phyloP scores from a whole-genome alignment of 2,888 invertebrate species.

The Pollenia griseotomentosa region DNA sequence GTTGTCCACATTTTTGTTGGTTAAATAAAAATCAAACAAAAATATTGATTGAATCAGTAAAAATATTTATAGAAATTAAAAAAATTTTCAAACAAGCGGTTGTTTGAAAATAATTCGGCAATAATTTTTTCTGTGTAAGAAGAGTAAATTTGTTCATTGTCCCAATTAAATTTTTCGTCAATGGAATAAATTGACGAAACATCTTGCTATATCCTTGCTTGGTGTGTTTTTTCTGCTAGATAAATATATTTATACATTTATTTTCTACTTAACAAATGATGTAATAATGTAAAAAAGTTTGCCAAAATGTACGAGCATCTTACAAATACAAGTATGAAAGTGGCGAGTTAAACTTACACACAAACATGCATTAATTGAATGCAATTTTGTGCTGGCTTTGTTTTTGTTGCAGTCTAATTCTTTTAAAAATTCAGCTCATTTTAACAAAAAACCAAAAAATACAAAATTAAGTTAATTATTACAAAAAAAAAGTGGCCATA shows the following conservation, averaged over 20 bases:
- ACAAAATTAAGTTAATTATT: neutral
- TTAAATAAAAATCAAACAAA: too few species aligned
- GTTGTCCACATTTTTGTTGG: too few species aligned
- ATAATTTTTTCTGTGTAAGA: too few species aligned
- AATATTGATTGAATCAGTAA: too few species aligned
- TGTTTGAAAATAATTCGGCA: too few species aligned
- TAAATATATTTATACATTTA: constrained; percentile 11
- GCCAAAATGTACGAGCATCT: constrained; percentile 33
- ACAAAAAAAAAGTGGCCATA: constrained; percentile 54
- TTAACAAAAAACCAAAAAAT: constrained; percentile 23
- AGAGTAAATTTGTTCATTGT: too few species aligned
- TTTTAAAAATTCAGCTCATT: constrained; percentile 58
- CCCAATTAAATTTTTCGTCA: too few species aligned
- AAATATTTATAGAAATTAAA: too few species aligned
- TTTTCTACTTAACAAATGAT: constrained; percentile 52
- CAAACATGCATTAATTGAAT: constrained; percentile 40
- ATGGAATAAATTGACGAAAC: too few species aligned
- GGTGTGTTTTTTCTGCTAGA: neutral
- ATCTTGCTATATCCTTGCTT: too few species aligned
- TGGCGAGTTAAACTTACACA: neutral
- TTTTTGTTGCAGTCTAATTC: constrained; percentile 66
- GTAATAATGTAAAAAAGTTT: constrained; percentile 58
- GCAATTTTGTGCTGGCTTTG: constrained; percentile 59
- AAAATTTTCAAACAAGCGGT: too few species aligned
- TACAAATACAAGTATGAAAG: neutral